Percentiles rank a stretch among this genome's conserved stretches.
phyloP scores from a whole-genome alignment of 2,888 invertebrate genomes.

The Heliconius charithonia region DNA sequence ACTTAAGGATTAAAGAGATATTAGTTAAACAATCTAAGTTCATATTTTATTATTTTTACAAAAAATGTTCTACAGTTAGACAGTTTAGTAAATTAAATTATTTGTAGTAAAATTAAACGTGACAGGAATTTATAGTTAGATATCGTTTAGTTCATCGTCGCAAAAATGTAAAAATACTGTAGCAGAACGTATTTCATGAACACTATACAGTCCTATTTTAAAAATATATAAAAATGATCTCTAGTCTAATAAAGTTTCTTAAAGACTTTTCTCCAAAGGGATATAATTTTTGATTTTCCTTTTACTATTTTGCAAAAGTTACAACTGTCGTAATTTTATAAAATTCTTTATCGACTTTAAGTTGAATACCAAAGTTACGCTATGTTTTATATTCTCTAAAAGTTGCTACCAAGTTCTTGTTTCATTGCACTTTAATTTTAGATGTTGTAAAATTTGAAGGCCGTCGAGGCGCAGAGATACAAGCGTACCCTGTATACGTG shows the following conservation, averaged over 20 bases:
- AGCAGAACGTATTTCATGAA: background rate
- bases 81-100: background rate
- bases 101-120: too few relatives aligned
- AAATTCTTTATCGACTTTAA: conserved; percentile 21
- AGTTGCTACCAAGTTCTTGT: conserved; percentile 28
- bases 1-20: too few relatives aligned
- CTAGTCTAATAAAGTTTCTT: background rate
- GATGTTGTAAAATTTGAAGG: background rate
- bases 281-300: conserved; percentile 37
- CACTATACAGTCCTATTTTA: background rate
- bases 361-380: conserved; percentile 11
- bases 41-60: too few relatives aligned
- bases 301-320: conserved; percentile 25
- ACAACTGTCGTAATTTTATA: conserved; percentile 28
- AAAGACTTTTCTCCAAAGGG: background rate
- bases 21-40: too few relatives aligned
- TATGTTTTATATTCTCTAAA: conserved; percentile 25
- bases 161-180: background rate
- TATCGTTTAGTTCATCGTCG: too few relatives aligned
- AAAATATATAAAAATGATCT: background rate
- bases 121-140: too few relatives aligned
- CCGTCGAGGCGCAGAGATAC: too few relatives aligned
- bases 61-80: too few relatives aligned
- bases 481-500: too few relatives aligned
- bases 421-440: conserved; percentile 27